These are phyloP conservation scores for Silurus asotus DNA, from an alignment of 2,113 vertebrate genomes.

Conservation along the genomic window DNA sequence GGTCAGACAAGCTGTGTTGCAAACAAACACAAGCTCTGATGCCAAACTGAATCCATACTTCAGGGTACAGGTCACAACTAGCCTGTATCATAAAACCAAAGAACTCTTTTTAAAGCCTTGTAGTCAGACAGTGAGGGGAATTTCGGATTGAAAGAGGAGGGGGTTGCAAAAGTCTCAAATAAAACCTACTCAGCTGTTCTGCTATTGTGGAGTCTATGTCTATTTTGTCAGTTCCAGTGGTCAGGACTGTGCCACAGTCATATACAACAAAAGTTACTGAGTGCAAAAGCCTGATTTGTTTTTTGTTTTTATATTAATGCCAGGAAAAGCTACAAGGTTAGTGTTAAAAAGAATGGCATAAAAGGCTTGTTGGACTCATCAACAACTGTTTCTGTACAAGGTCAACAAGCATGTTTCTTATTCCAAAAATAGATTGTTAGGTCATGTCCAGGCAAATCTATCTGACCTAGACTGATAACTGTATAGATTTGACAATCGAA, in stretches of 20 bases:
- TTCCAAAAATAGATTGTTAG: conserved; percentile 45
- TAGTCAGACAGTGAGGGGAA: background rate
- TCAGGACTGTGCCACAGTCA: background rate
- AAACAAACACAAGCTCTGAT: conserved; percentile 41
- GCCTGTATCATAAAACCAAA: conserved; percentile 24
- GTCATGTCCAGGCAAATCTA: conserved; percentile 33
- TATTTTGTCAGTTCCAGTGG: background rate
- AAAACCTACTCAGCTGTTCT: background rate
- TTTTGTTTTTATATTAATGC: background rate
- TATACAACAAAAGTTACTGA: background rate
- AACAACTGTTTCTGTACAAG: conserved; percentile 24
- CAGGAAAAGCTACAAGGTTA: background rate
- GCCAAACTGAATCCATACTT: conserved; percentile 9
- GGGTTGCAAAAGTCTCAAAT: background rate
- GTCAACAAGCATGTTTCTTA: conserved; percentile 3
- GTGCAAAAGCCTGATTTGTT: background rate
- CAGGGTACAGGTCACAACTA: conserved; percentile 29
- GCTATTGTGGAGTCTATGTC: background rate
- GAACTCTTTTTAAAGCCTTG: background rate
- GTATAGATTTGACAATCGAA: conserved; percentile 27
- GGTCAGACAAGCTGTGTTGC: conserved; percentile 30
- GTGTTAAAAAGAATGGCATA: background rate
- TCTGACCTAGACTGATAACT: conserved; percentile 34
- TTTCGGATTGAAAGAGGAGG: background rate
- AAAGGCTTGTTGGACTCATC: background rate